Evolutionary conservation across 2,888 invertebrate genomes (phyloP).

Genomic region (Drosophila koepferae): DNA sequence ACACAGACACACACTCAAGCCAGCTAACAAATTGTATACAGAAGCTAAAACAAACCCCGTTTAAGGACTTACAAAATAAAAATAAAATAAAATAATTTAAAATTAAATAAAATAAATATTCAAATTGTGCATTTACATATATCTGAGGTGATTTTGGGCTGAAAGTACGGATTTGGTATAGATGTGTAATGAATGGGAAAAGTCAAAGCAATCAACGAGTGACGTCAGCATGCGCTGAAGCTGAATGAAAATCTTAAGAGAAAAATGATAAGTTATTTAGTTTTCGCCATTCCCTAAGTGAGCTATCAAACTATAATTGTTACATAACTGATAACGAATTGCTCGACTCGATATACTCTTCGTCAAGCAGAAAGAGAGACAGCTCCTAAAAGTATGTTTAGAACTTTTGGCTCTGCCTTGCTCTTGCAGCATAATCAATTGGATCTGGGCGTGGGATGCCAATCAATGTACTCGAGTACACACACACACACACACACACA

Average conservation of each 20-base stretch:
- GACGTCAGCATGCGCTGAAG: too few relatives aligned
- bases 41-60: slow-evolving; percentile 41
- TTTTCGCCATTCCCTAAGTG: neutral
- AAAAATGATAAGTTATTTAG: neutral
- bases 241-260: too few relatives aligned
- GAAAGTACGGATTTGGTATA: too few relatives aligned
- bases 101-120: slow-evolving; percentile 31
- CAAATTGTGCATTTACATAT: neutral
- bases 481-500: neutral
- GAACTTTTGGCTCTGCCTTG: neutral
- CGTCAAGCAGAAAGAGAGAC: neutral
- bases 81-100: slow-evolving; percentile 38
- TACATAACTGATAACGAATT: neutral
- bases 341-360: neutral
- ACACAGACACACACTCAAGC: slow-evolving; percentile 16
- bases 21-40: slow-evolving; percentile 39
- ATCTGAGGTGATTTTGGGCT: too few relatives aligned
- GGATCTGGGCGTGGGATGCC: slow-evolving; percentile 1
- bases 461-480: neutral
- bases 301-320: neutral
- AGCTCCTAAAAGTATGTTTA: neutral
- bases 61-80: slow-evolving; percentile 39
- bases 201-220: too few relatives aligned
- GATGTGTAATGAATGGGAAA: neutral
- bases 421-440: neutral